These are phyloP conservation scores for Palloptera scutellata DNA, from an alignment of 2,888 invertebrate genomes.

Conservation along the genomic window DNA sequence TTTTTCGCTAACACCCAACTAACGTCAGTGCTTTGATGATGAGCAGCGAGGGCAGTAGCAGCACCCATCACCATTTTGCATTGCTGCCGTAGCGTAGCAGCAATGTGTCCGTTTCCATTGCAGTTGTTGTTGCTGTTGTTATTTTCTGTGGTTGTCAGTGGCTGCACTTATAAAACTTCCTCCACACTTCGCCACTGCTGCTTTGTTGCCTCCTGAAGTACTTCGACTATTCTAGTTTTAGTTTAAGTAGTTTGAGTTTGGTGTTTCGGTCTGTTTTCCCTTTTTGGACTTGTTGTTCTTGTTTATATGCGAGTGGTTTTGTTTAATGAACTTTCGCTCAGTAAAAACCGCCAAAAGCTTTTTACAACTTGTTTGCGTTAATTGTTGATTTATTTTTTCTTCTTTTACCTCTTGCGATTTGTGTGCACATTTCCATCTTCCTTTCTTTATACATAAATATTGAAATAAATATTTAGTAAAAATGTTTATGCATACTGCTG, in stretches of 20 bases:
- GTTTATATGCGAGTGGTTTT: neutral
- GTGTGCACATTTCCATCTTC: neutral
- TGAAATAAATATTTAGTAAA: constrained; percentile 12
- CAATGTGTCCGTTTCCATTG: neutral
- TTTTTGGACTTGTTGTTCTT: neutral
- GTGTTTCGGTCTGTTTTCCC: too few relatives aligned
- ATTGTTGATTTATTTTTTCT: neutral
- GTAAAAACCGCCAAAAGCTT: constrained; percentile 10
- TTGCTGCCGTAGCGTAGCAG: too few relatives aligned
- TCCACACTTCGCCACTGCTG: too few relatives aligned
- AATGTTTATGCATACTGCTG: constrained; percentile 15
- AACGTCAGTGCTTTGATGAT: too few relatives aligned
- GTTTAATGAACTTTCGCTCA: constrained; percentile 23
- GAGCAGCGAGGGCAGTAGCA: too few relatives aligned
- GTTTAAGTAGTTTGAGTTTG: too few relatives aligned
- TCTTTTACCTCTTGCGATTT: neutral
- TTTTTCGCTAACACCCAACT: neutral
- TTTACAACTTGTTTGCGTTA: constrained; percentile 1
- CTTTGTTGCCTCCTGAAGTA: too few relatives aligned
- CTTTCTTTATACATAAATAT: constrained; percentile 9
- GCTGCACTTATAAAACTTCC: neutral
- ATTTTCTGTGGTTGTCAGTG: neutral
- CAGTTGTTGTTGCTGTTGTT: constrained; percentile 6
- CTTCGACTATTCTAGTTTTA: neutral
- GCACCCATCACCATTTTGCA: too few relatives aligned